Evolutionary conservation across 2,113 vertebrate genomes (phyloP).

Genomic region (Actenoides hombroni): DNA sequence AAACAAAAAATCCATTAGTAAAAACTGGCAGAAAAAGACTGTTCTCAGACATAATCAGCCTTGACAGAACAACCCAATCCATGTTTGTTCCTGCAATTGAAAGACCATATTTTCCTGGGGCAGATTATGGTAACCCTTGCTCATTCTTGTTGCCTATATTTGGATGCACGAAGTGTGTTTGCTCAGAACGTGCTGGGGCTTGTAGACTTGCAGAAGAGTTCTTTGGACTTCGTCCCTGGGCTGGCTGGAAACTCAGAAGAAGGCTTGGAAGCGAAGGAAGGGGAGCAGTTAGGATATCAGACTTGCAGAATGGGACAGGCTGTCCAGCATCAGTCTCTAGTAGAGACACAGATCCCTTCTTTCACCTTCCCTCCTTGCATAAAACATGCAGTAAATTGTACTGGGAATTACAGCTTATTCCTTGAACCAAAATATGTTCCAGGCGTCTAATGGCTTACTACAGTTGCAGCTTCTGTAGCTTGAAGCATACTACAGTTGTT

Average conservation of each 20-base stretch:
- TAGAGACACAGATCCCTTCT: not conserved
- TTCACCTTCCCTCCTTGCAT: not conserved
- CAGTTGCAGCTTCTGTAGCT: not conserved
- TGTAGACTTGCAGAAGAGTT: not conserved
- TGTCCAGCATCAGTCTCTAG: not conserved
- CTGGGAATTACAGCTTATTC: not conserved
- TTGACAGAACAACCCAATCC: not conserved
- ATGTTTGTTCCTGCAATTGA: not conserved
- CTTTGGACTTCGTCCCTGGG: not conserved
- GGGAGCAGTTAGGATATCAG: not conserved
- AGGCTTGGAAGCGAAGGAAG: not conserved
- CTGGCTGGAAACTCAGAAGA: not conserved
- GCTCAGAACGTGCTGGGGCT: not conserved
- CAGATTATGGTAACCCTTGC: not conserved
- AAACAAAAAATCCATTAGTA: not conserved
- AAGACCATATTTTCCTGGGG: not conserved
- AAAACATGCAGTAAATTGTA: not conserved
- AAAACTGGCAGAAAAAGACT: not conserved
- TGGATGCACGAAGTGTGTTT: not conserved
- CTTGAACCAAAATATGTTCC: not conserved
- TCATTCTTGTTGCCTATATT: not conserved
- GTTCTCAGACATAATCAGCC: not conserved
- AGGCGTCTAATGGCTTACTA: not conserved
- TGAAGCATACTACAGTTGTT: not conserved
- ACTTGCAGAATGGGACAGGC: not conserved